Conservation (phyloP, 2,113 vertebrate species). For the Lampris incognitus region DNA sequence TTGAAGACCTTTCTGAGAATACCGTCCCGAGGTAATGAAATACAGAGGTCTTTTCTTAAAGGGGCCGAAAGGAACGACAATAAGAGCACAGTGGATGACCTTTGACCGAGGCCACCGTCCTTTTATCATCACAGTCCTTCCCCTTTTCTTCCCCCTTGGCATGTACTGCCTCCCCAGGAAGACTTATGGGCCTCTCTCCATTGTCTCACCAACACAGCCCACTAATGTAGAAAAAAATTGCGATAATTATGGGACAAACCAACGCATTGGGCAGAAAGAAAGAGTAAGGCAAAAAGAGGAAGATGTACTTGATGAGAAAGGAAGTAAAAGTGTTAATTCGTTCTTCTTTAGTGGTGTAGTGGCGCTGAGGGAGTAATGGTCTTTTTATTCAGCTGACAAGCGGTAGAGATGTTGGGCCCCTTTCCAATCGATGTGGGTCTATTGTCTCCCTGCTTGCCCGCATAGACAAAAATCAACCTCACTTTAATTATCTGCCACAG, state of each 20-base stretch:
- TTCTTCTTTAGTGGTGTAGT: slow-evolving; percentile 78
- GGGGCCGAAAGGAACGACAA: slow-evolving; percentile 79
- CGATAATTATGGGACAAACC: slow-evolving; percentile 83
- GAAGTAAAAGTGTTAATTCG: slow-evolving; percentile 80
- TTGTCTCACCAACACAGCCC: slow-evolving; percentile 83
- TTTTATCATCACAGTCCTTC: slow-evolving; percentile 82
- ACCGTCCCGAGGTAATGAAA: slow-evolving; percentile 84
- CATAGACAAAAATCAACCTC: slow-evolving; percentile 75
- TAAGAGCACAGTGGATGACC: slow-evolving; percentile 87
- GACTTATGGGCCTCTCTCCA: slow-evolving; percentile 81
- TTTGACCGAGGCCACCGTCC: slow-evolving; percentile 84
- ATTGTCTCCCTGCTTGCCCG: slow-evolving; percentile 82
- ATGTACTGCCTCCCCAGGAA: slow-evolving; percentile 79
- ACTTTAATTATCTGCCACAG: slow-evolving; percentile 86
- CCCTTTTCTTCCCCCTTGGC: slow-evolving; percentile 79
- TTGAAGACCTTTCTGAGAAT: slow-evolving; percentile 64
- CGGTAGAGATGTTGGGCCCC: slow-evolving; percentile 80
- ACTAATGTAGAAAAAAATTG: slow-evolving; percentile 84
- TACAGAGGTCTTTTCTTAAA: slow-evolving; percentile 82
- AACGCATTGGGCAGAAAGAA: slow-evolving; percentile 57
- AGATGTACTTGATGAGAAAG: slow-evolving; percentile 79
- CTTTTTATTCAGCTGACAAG: slow-evolving; percentile 85
- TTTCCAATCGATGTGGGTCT: slow-evolving; percentile 84
- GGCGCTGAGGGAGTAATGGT: slow-evolving; percentile 80
- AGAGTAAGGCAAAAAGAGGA: slow-evolving; percentile 29